Percentiles rank a stretch among this genome's conserved stretches.
Conservation (phyloP, 2,797 vertebrate genomes). For the Molossus molossus region DNA sequence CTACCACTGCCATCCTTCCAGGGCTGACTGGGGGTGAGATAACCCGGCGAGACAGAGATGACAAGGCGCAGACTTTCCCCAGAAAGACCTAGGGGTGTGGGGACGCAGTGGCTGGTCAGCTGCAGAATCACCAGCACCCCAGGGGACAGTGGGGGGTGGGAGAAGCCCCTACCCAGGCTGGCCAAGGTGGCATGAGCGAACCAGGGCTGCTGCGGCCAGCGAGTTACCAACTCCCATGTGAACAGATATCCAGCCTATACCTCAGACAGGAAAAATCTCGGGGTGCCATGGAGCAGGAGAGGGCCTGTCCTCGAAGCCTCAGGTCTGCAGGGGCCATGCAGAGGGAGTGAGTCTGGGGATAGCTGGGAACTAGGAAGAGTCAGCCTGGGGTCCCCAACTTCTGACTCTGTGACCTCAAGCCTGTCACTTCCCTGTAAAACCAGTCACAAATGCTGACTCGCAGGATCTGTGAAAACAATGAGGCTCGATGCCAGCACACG, state of each 20-base stretch:
- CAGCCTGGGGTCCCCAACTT: background rate
- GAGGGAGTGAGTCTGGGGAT: background rate
- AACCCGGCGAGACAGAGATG: background rate
- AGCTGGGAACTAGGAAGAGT: background rate
- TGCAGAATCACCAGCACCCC: background rate
- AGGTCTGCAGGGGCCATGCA: background rate
- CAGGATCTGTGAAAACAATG: background rate
- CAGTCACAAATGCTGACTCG: background rate
- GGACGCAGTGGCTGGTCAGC: background rate
- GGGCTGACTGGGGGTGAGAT: background rate
- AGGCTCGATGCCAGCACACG: background rate
- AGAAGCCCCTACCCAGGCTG: background rate
- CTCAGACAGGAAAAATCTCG: background rate
- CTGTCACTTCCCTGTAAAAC: background rate
- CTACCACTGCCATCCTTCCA: background rate
- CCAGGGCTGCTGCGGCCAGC: background rate
- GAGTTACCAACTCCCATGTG: background rate
- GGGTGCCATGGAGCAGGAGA: background rate
- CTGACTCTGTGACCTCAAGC: background rate
- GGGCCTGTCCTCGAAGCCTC: background rate
- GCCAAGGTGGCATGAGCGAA: background rate
- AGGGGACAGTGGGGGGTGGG: background rate
- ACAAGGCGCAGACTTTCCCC: background rate
- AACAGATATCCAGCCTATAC: background rate
- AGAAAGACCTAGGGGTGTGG: background rate